Percentiles rank a stretch among this genome's conserved stretches.
Evolutionary conservation across 2,888 invertebrate genomes (phyloP).

Genomic region (Tiliacea citrago): DNA sequence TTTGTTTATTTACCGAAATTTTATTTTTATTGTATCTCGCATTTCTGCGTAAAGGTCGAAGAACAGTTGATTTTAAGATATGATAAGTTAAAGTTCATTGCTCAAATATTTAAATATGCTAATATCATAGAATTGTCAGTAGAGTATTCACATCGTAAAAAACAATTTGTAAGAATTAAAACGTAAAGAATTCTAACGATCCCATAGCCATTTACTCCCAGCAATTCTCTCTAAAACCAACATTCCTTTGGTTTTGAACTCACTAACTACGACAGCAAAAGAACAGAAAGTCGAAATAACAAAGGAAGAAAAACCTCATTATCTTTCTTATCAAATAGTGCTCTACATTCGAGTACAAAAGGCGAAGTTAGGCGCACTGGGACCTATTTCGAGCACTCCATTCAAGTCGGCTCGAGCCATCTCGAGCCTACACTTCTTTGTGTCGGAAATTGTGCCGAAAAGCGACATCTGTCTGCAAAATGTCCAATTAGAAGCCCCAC

Average conservation of each 20-base stretch:
- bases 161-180: too few relatives aligned
- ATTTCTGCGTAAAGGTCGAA: not conserved
- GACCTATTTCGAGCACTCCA: slow-evolving; percentile 52
- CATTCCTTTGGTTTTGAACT: slow-evolving; percentile 25
- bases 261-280: slow-evolving; percentile 26
- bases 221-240: not conserved
- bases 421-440: slow-evolving; percentile 48
- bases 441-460: slow-evolving; percentile 61
- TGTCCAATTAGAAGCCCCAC: slow-evolving; percentile 60
- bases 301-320: slow-evolving; percentile 61
- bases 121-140: not conserved
- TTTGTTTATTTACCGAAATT: slow-evolving; percentile 50
- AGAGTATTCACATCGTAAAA: not conserved
- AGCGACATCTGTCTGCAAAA: slow-evolving; percentile 58
- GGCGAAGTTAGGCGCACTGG: slow-evolving; percentile 43
- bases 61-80: not conserved
- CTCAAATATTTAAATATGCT: not conserved
- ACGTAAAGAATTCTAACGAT: not conserved
- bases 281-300: slow-evolving; percentile 28
- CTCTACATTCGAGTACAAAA: slow-evolving; percentile 59
- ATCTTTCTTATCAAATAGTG: slow-evolving; percentile 63
- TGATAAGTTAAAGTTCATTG: not conserved
- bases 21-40: slow-evolving; percentile 23
- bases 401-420: slow-evolving; percentile 22
- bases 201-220: not conserved